Evolutionary conservation across 2,888 invertebrate species (phyloP).

Genomic region (Tortrix viridana): DNA sequence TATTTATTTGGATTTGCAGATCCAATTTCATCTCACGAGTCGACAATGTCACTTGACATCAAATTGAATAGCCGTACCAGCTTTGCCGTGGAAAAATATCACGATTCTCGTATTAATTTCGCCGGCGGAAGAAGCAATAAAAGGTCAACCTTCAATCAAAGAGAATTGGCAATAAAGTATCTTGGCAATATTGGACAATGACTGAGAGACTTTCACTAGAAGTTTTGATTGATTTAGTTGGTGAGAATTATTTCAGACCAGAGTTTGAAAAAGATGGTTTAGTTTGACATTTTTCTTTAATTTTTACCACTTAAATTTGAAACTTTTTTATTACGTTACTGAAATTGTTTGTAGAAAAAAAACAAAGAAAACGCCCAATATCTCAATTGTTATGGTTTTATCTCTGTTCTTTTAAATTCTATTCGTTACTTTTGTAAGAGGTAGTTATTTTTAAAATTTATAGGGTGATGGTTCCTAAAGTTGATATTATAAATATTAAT

Average conservation of each 20-base stretch:
- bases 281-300: background rate
- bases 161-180: constrained; percentile 3
- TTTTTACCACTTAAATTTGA: background rate
- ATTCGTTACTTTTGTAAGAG: too few species aligned
- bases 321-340: background rate
- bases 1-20: background rate
- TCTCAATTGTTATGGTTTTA: too few species aligned
- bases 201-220: background rate
- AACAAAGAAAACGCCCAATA: too few species aligned
- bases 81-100: constrained; percentile 27
- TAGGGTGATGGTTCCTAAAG: too few species aligned
- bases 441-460: too few species aligned
- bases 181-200: constrained; percentile 17
- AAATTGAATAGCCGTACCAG: constrained; percentile 21
- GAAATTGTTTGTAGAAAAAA: too few species aligned
- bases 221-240: constrained; percentile 29
- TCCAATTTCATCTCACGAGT: background rate
- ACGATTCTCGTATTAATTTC: constrained; percentile 33
- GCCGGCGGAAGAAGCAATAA: constrained; percentile 4
- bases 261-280: background rate
- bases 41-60: constrained; percentile 14
- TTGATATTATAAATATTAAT: too few species aligned
- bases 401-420: too few species aligned
- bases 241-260: background rate
- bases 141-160: constrained; percentile 29